phyloP scores from a whole-genome alignment of 2,113 vertebrate species.

The Elaphurus davidianus region DNA sequence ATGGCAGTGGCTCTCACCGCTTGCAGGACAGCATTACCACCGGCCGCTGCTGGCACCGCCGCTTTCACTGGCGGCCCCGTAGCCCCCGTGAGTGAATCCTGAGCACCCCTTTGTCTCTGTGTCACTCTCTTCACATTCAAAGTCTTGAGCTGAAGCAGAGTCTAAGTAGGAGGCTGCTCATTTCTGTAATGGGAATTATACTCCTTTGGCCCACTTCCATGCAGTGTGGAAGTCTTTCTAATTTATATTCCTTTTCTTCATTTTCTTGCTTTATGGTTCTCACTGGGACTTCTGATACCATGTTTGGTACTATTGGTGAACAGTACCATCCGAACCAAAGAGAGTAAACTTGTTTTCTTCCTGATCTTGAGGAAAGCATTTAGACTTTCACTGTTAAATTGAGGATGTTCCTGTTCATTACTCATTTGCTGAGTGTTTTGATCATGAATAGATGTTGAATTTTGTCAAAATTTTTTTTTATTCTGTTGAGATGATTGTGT shows the following conservation, averaged over 20 bases:
- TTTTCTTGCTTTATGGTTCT: neutral
- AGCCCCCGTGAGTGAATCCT: neutral
- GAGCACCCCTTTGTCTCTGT: neutral
- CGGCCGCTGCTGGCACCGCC: neutral
- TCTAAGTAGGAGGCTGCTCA: neutral
- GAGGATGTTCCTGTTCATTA: neutral
- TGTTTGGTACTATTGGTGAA: neutral
- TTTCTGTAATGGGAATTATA: neutral
- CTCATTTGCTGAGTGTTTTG: neutral
- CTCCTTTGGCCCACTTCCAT: neutral
- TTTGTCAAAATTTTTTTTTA: neutral
- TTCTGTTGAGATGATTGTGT: neutral
- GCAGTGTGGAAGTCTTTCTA: neutral
- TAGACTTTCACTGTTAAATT: neutral
- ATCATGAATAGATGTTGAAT: neutral
- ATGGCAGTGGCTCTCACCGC: neutral
- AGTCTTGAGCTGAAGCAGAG: neutral
- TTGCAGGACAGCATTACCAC: neutral
- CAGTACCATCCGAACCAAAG: neutral
- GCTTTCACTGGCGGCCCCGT: neutral
- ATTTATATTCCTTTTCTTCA: neutral
- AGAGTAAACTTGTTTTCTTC: neutral
- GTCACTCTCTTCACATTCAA: neutral
- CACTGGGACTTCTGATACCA: neutral
- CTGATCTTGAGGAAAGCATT: neutral